Percentiles rank a stretch among this genome's conserved stretches.
Evolutionary conservation across 2,797 vertebrate genomes (phyloP).

Genomic region (Sylvilagus floridanus): DNA sequence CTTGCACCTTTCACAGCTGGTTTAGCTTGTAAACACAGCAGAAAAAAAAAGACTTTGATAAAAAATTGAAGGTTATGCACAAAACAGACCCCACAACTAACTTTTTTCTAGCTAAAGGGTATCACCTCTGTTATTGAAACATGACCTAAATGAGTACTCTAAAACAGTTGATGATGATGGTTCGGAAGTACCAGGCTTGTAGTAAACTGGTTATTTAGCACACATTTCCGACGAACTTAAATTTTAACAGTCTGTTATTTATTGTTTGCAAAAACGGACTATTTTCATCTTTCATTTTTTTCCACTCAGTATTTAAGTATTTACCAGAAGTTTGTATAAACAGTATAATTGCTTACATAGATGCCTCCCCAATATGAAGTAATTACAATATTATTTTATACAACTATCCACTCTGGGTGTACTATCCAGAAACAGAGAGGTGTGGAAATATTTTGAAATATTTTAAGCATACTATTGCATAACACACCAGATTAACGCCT

Average conservation of each 20-base stretch:
- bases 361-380: not conserved
- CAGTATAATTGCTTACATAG: not conserved
- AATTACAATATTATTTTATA: not conserved
- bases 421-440: not conserved
- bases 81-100: constrained; percentile 69
- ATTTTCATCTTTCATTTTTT: not conserved
- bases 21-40: constrained; percentile 86
- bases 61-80: constrained; percentile 84
- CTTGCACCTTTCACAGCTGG: constrained; percentile 87
- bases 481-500: not conserved
- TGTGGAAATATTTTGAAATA: not conserved
- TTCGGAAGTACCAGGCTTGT: not conserved
- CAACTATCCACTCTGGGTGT: not conserved
- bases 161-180: not conserved
- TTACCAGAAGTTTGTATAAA: not conserved
- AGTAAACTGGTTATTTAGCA: not conserved
- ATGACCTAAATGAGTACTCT: constrained; percentile 1
- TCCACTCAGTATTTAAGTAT: not conserved
- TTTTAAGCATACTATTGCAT: not conserved
- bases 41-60: constrained; percentile 74
- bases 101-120: constrained; percentile 58
- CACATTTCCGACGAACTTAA: not conserved
- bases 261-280: not conserved
- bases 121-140: constrained; percentile 64
- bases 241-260: not conserved